Evolutionary conservation across 2,888 invertebrate species (phyloP), one percentile per base, ranked within the genome.

Genomic region (Taphrorychus bicolor): DNA sequence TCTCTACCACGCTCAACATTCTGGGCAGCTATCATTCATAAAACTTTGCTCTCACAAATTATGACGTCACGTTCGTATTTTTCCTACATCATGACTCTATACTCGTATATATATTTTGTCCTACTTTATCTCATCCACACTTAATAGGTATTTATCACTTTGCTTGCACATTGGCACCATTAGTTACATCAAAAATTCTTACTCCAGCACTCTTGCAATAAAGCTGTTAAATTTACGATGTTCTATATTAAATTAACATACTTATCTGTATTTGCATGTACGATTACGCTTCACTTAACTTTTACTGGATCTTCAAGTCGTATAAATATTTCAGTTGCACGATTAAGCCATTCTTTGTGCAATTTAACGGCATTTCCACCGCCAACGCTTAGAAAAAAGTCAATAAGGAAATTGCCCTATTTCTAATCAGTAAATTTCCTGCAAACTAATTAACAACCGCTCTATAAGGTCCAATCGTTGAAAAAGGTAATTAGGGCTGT

Each of bases 241-340:
- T 61, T 23, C 56, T 23, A 49, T 56, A 62, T 62, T 62, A 49
- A 62, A 62, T 62, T 62, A 62, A 9, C 49, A 24, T n/a, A 18
- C 56, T 62, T 56, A 54, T 56, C 62, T 62, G n/a, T n/a, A n/a
- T n/a, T n/a, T n/a, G 62, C 32, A 56, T 56, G 49, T 48, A 48
- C 56, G 48, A 62, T 56, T 49, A 49, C 45, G 40, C 48, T 21
- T 3, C 53, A 41, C 53, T 60, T 60, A 41, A 60, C 53, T 56
- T 56, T 62, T 49, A 56, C 45, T 19, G 42, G 21, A 24, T 11
- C 19, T 56, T 40, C n/a, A 62, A 62, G n/a, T 49, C 62, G 17
- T 56, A 62, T 56, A 56, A 56, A 54, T 56, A 56, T 32, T 21
- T 62, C 40, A 40, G 45, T n/a, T 14, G 23, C 54, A 54, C n/a